These are phyloP conservation scores for Ctena decussata DNA, from an alignment of 2,888 invertebrate species.

Conservation along the genomic window DNA sequence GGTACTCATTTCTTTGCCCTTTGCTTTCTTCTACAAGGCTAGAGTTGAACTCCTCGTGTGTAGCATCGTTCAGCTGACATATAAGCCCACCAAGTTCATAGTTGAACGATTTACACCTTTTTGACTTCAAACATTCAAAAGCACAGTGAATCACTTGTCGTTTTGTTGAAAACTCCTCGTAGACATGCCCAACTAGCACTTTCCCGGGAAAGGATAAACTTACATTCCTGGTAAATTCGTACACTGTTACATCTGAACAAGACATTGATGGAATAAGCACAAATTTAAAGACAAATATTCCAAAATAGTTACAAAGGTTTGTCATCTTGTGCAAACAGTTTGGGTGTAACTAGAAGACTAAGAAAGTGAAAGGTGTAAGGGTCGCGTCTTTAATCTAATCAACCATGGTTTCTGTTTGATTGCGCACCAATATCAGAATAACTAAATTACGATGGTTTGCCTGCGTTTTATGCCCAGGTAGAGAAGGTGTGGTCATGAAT, in stretches of 20 bases:
- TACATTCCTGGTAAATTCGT: conserved; percentile 57
- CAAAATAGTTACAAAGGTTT: background rate
- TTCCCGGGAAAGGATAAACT: conserved; percentile 64
- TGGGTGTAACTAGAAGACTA: conserved; percentile 3
- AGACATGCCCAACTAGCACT: conserved; percentile 66
- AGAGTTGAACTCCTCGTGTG: conserved; percentile 69
- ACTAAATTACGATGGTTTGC: background rate
- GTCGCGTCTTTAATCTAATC: background rate
- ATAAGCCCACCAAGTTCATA: conserved; percentile 58
- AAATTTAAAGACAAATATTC: background rate
- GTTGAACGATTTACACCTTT: conserved; percentile 80
- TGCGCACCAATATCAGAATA: background rate
- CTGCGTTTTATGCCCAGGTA: background rate
- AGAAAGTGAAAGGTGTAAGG: background rate
- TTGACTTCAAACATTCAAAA: conserved; percentile 75
- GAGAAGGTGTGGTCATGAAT: conserved; percentile 35
- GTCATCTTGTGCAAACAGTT: background rate
- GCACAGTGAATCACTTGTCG: conserved; percentile 78
- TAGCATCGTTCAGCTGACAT: conserved; percentile 80
- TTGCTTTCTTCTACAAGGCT: conserved; percentile 51
- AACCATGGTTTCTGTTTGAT: conserved; percentile 1
- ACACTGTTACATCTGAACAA: conserved; percentile 43
- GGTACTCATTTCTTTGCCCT: conserved; percentile 68
- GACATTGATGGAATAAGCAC: background rate
- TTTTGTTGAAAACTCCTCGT: conserved; percentile 68